These are phyloP conservation scores for Empidonax traillii DNA, from an alignment of 2,113 vertebrate species.

Conservation along the genomic window DNA sequence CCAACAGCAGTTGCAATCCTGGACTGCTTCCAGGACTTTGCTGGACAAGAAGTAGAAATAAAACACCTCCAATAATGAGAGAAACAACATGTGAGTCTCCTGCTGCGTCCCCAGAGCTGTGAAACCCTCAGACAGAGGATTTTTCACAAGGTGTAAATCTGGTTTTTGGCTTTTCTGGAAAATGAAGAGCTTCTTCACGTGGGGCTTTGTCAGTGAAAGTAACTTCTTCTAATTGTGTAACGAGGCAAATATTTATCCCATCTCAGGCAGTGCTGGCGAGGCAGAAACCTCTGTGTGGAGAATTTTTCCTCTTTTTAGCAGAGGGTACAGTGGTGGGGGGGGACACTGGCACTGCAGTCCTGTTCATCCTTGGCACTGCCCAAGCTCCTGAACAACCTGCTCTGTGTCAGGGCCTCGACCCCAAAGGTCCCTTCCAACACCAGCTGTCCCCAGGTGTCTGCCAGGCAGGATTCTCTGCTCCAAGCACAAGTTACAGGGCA, in stretches of 20 bases:
- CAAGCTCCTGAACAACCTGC: not conserved
- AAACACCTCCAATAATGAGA: not conserved
- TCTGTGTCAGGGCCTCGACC: not conserved
- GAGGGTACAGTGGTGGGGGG: too few species aligned
- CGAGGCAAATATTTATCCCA: not conserved
- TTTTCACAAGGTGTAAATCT: not conserved
- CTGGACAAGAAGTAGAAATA: not conserved
- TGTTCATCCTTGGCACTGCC: not conserved
- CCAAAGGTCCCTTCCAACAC: not conserved
- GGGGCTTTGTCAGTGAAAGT: not conserved
- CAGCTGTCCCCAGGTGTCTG: not conserved
- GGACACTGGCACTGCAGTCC: not conserved
- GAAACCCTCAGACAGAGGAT: not conserved
- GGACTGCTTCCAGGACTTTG: not conserved
- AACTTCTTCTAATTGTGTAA: not conserved
- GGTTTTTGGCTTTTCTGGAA: not conserved
- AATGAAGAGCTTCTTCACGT: not conserved
- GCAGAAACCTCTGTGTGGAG: not conserved
- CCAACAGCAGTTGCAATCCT: not conserved
- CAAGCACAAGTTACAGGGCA: not conserved
- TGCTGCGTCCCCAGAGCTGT: not conserved
- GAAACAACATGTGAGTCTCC: not conserved
- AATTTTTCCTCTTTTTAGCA: accelerated
- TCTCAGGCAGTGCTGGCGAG: not conserved
- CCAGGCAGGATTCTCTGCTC: not conserved